phyloP scores from a whole-genome alignment of 1,140 invertebrate genomes.

The Cataglyphis hispanica region DNA sequence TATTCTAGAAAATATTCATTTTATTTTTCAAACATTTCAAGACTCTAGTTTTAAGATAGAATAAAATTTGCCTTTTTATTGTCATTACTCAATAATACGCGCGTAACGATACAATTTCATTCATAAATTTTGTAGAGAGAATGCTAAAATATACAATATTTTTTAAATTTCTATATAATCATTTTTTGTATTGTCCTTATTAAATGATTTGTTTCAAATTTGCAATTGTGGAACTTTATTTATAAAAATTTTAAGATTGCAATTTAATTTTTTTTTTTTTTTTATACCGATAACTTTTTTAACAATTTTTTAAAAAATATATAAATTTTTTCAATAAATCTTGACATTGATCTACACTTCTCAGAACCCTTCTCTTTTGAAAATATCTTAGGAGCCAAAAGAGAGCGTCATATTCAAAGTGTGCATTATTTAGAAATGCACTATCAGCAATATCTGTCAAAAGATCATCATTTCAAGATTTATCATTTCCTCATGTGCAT shows the following conservation, averaged over 20 bases:
- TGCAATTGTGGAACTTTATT: neutral
- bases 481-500: neutral
- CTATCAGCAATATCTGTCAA: no score
- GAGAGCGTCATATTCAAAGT: no score
- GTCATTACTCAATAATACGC: no score
- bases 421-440: no score
- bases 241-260: neutral
- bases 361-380: no score
- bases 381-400: no score
- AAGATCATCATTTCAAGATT: no score
- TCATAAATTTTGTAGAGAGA: neutral
- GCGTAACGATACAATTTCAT: no score
- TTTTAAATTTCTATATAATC: neutral
- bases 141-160: neutral
- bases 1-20: neutral
- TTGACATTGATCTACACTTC: no score
- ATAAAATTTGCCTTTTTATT: neutral
- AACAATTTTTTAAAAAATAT: slow-evolving; percentile 25
- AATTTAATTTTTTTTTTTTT: neutral
- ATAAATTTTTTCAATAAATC: neutral
- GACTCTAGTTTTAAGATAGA: neutral
- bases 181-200: neutral
- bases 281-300: neutral
- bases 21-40: neutral
- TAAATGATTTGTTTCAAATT: neutral